Evolutionary conservation across 2,888 invertebrate species (phyloP), one percentile per base, ranked within the genome.

Genomic region (Erynnis tages): DNA sequence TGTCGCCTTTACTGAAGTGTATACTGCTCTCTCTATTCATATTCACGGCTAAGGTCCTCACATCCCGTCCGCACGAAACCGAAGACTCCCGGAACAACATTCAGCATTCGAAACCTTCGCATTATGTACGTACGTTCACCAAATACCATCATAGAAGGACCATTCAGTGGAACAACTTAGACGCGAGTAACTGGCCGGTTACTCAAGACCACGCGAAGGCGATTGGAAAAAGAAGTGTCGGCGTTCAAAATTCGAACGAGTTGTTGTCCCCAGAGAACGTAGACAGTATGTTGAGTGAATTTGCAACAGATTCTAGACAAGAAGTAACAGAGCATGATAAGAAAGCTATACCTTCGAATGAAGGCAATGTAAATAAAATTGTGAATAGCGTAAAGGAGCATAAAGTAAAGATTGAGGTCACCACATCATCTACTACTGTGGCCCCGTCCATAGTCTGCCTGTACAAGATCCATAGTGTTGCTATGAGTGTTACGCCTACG

Each of bases 101-200:
- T 55, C 83, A 86, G 27, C 80, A 82, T 17, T 60, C 69, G 8
- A 89, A 84, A 60, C 79, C 87, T 1, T 59, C 76, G 0, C 80
- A 84, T 58, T 89, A 85, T 63, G 86, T 88, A n/a, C 73, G 89
- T 37, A 86, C 87, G 2, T 89, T 88, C 57, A 88, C 86, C 0
- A 89, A 88, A 69, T 86, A 88, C 47, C 89, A 88, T 29, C 89
- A 89, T 52, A 79, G 85, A 61, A 73, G 89, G 53, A 83, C 84
- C 13, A 84, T 77, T 50, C 84, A 82, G 30, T 79, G 82, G 80
- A 80, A 80, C 46, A 73, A 71, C 44, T 30, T 61, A 11, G 82
- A 83, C 52, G 45, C 69, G 1, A 69, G 61, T 53, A 72, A 81
- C 53, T 77, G 73, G 73, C 66, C 73, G 43, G 44, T 64, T 7